A percentile compares a stretch with the other conserved stretches of the same genome.
Conservation (phyloP, 2,797 vertebrate genomes). For the Jordanella pulchra region DNA sequence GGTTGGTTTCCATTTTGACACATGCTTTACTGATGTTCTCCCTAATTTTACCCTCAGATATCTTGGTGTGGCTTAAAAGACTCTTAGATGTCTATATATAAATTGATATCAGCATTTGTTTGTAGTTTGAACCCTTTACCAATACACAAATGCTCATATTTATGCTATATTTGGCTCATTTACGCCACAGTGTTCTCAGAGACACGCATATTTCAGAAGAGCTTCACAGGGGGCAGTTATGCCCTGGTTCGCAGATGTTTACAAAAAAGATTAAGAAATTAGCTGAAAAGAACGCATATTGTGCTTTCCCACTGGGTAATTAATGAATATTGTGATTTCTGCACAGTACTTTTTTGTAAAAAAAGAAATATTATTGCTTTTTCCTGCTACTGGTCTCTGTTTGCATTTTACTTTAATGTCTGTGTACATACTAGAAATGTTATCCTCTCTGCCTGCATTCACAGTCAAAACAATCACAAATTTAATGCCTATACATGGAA, state of each 20-base stretch:
- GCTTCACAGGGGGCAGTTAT: not conserved
- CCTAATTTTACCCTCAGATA: constrained; percentile 48
- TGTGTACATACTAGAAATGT: not conserved
- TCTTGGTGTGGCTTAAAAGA: constrained; percentile 28
- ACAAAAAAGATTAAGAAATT: not conserved
- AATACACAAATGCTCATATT: not conserved
- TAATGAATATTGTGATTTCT: not conserved
- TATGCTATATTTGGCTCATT: not conserved
- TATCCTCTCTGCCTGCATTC: not conserved
- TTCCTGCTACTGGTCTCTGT: not conserved
- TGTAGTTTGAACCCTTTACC: not conserved
- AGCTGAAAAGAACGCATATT: not conserved
- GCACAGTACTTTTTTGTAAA: not conserved
- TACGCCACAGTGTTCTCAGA: not conserved
- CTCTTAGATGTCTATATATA: constrained; percentile 22
- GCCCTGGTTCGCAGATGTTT: not conserved
- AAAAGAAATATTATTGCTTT: not conserved
- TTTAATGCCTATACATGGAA: not conserved
- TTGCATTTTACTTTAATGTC: not conserved
- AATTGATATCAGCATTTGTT: not conserved
- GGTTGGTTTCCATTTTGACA: constrained; percentile 12
- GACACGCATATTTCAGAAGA: not conserved
- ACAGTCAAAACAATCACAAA: not conserved
- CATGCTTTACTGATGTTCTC: constrained; percentile 46
- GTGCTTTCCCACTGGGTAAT: not conserved